phyloP scores from a whole-genome alignment of 2,113 vertebrate genomes.

The Oryzias javanicus region DNA sequence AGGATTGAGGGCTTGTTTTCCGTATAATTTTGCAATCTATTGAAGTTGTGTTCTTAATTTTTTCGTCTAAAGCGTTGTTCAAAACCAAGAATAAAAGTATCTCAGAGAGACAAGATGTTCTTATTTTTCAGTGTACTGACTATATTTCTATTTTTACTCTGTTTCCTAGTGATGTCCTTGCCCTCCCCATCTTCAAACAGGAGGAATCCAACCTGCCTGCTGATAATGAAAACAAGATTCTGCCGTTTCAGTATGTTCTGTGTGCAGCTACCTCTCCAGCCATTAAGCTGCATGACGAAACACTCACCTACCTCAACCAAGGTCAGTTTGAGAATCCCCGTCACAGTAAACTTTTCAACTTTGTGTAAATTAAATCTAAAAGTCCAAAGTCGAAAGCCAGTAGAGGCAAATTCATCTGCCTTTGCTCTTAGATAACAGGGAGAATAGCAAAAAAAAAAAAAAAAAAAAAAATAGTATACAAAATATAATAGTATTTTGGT shows the following conservation, averaged over 20 bases:
- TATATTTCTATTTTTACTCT: constrained; percentile 10
- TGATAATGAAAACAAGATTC: constrained; percentile 89
- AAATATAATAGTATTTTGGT: too few relatives aligned
- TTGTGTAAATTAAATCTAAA: neutral
- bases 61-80: neutral
- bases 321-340: constrained; percentile 74
- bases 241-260: constrained; percentile 96
- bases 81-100: neutral
- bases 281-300: constrained; percentile 96
- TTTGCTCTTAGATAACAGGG: neutral
- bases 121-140: constrained; percentile 4
- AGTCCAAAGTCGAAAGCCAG: neutral
- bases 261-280: constrained; percentile 96
- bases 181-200: constrained; percentile 98
- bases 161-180: constrained; percentile 87
- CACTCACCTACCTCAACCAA: constrained; percentile 99
- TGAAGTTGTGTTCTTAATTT: neutral
- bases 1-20: neutral
- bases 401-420: neutral
- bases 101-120: neutral
- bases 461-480: too few relatives aligned
- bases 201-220: constrained; percentile 93
- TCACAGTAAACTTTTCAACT: neutral
- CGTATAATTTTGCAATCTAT: neutral
- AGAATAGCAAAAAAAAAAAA: neutral